Evolutionary conservation across 2,888 invertebrate genomes (phyloP), one percentile per base, ranked within the genome.

Genomic region (Trissolcus brochymenae): DNA sequence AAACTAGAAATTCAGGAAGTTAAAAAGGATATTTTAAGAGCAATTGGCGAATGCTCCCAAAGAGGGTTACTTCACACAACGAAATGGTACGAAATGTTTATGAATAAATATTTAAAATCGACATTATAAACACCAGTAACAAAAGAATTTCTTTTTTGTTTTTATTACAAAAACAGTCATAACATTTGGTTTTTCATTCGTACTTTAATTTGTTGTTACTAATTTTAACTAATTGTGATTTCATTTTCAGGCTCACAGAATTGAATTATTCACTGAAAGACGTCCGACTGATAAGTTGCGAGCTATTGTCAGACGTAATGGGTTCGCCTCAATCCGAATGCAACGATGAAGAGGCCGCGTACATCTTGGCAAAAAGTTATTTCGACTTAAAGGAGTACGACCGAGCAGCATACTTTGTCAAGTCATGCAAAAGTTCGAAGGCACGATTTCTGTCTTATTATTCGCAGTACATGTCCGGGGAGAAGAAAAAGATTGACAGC

Each of bases 351-450:
- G 91, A 91, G 78, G 95, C 95, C 84, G 90, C 91, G 21, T 97
- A 95, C 87, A 91, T 92, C 49, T 88, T 97, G 80, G 95, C 96
- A 0, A 96, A 96, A 88, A 94, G 94, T 78, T 97, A 96, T 87
- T 97, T 97, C 86, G 96, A 98, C 89, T 91, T 95, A 53, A 94
- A 95, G 82, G 98, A 98, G 88, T 98, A 96, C 88, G 96, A 97
- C 84, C 91, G 96, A 84, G 94, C 95, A 66, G 95, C 96, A 0
- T 94, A 94, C 90, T 96, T 95, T 84, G 91, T 95, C 6, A 92
- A 94, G 82, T 92, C 93, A 73, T 94, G 94, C 82, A 90, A 90
- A 49, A 93, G 93, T 71, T 90, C 93, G 0, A 94, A 95, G 86
- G 93, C 94, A 51, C 92, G 93, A 78, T 98, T 98, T 89, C 90